Evolutionary conservation across 2,113 vertebrate species (phyloP), one percentile per base, ranked within the genome.

Genomic region (Cepphus grylle): DNA sequence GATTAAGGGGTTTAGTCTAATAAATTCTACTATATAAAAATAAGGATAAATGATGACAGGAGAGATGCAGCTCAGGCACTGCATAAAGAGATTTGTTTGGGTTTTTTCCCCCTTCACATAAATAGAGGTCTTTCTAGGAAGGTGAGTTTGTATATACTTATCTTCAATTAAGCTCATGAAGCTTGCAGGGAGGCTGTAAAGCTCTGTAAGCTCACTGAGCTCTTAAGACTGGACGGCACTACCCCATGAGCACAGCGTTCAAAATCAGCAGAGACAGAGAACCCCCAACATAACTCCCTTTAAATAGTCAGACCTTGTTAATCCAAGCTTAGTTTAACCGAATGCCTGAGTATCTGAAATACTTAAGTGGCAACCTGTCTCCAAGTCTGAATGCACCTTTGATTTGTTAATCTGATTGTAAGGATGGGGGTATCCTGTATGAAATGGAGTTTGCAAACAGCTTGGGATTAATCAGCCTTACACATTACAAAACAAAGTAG

Each of bases 271-370:
- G 69, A 96, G 90, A 93, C 94, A 95, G 94, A 95, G 94, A 96
- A 93, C 63, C 50, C 80, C 78, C 91, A 97, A 96, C 76, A 81
- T 94, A 96, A 97, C 95, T 96, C 95, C 62, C 62, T 91, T 92
- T 96, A 96, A 98, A 97, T 52, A 97, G 94, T 93, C 90, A 96
- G 88, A 95, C 95, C 96, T 95, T 97, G 95, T 96, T 97, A 97
- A 98, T 98, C 97, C 96, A 94, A 96, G 96, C 94, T 97, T 96
- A 96, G 82, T 96, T 96, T 96, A 95, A 92, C 78, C 25, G 14
- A 96, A 97, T 94, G 90, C 84, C 76, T 11, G 12, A 94, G 88
- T 94, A 93, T 95, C 88, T 95, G 94, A 97, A 97, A 96, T 82
- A 82, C 96, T 96, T 95, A 96, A 94, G 84, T 97, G 94, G 91